phyloP scores from a whole-genome alignment of 1,140 invertebrate genomes.

The Hermatobates lingyangjiaoensis region DNA sequence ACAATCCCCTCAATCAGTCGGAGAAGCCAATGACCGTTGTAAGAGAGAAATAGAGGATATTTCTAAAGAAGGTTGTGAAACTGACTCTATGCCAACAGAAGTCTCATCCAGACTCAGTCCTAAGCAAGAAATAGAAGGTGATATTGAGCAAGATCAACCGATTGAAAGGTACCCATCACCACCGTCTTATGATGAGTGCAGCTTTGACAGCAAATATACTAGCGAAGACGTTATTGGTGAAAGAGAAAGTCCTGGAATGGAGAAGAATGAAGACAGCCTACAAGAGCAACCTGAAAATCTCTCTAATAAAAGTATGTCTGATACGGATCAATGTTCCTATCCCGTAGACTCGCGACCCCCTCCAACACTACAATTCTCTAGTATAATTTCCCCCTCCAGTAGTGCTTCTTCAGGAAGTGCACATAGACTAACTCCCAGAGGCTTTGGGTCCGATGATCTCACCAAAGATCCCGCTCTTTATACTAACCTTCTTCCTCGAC shows the following conservation, averaged over 20 bases:
- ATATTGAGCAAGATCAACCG: slow-evolving; percentile 28
- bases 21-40: slow-evolving; percentile 29
- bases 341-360: slow-evolving; percentile 35
- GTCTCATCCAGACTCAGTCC: slow-evolving; percentile 42
- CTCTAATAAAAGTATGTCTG: slow-evolving; percentile 45
- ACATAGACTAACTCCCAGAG: slow-evolving; percentile 23
- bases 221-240: slow-evolving; percentile 36
- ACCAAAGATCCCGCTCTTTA: slow-evolving; percentile 49
- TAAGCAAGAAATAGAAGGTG: slow-evolving; percentile 34
- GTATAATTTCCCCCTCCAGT: slow-evolving; percentile 40
- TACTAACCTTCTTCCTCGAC: slow-evolving; percentile 60
- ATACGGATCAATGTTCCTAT: slow-evolving; percentile 37
- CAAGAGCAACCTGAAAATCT: slow-evolving; percentile 66
- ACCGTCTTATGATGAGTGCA: slow-evolving; percentile 49
- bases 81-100: slow-evolving; percentile 29
- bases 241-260: slow-evolving; percentile 21
- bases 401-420: slow-evolving; percentile 40
- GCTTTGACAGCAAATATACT: slow-evolving; percentile 48
- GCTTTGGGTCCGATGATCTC: slow-evolving; percentile 36
- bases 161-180: slow-evolving; percentile 31
- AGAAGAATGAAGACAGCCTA: slow-evolving; percentile 37
- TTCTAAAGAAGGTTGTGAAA: slow-evolving; percentile 26
- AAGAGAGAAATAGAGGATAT: slow-evolving; percentile 25
- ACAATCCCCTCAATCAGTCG: slow-evolving; percentile 14
- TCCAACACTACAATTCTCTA: slow-evolving; percentile 35